Conservation (phyloP, 2,797 vertebrate genomes). For the Poecilia picta region DNA sequence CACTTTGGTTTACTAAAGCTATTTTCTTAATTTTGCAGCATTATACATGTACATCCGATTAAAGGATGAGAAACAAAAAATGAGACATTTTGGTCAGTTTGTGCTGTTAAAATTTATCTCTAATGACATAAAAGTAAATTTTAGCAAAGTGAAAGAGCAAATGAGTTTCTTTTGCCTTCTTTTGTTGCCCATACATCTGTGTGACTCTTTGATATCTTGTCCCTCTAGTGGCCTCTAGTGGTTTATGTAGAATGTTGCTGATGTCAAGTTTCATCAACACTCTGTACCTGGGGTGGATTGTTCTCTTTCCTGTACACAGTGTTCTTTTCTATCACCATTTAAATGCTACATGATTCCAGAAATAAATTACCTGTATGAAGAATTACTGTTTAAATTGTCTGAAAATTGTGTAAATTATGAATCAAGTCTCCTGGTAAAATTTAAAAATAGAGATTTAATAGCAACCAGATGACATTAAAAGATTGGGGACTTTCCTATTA, state of each 20-base stretch:
- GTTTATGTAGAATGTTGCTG: conserved; percentile 27
- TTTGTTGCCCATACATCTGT: conserved; percentile 1
- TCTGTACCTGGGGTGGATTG: background rate
- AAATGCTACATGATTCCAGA: background rate
- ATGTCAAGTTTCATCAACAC: background rate
- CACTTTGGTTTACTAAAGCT: background rate
- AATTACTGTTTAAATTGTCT: background rate
- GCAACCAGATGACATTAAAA: background rate
- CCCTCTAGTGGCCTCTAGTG: conserved; percentile 78
- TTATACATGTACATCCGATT: background rate
- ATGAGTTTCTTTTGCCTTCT: background rate
- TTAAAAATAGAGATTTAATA: background rate
- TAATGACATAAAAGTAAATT: background rate
- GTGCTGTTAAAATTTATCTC: background rate
- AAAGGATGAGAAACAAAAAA: background rate
- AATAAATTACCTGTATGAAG: background rate
- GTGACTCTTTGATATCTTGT: conserved; percentile 28
- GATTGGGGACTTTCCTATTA: background rate
- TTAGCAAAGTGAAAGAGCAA: background rate
- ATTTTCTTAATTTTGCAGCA: background rate
- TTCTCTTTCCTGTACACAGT: background rate
- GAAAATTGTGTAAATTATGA: background rate
- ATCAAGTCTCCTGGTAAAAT: background rate
- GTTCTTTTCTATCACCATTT: background rate
- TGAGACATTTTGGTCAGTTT: background rate